A percentile compares a stretch with the other conserved stretches of the same genome.
Evolutionary conservation across 2,113 vertebrate species (phyloP).

Genomic region (Urocitellus parryii): DNA sequence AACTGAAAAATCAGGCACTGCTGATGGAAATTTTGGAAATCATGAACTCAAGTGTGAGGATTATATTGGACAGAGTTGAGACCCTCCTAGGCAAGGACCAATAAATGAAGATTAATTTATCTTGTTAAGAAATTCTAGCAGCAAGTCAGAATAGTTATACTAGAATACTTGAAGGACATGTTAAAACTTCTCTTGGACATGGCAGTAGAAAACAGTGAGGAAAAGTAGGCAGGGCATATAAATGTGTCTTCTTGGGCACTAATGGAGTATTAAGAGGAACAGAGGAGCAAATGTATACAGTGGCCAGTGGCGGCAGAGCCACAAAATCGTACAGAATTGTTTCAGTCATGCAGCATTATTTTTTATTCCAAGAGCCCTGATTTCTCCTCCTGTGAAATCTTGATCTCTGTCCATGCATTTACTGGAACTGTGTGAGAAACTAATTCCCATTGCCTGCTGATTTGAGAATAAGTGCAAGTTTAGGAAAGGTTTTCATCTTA

Average conservation of each 20-base stretch:
- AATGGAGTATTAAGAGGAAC: neutral
- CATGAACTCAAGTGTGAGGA: neutral
- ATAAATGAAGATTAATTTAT: neutral
- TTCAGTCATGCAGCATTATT: neutral
- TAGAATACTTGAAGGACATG: neutral
- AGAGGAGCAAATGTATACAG: neutral
- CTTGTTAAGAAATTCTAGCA: neutral
- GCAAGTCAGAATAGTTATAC: neutral
- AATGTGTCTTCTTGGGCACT: no score
- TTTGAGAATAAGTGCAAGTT: constrained; percentile 25
- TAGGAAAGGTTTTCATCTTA: constrained; percentile 51
- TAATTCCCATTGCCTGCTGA: constrained; percentile 60
- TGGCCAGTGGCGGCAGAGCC: no score
- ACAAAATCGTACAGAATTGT: neutral
- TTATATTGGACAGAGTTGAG: neutral
- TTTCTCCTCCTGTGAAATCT: constrained; percentile 7
- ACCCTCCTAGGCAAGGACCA: neutral
- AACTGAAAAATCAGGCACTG: neutral
- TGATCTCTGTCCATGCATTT: constrained; percentile 22
- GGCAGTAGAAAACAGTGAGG: neutral
- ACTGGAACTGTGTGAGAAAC: neutral
- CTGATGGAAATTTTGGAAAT: neutral
- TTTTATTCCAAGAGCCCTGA: neutral
- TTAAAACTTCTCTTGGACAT: neutral
- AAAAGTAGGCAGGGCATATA: neutral